These are phyloP conservation scores for Diorhabda elongata DNA, from an alignment of 1,140 invertebrate genomes.

Conservation along the genomic window DNA sequence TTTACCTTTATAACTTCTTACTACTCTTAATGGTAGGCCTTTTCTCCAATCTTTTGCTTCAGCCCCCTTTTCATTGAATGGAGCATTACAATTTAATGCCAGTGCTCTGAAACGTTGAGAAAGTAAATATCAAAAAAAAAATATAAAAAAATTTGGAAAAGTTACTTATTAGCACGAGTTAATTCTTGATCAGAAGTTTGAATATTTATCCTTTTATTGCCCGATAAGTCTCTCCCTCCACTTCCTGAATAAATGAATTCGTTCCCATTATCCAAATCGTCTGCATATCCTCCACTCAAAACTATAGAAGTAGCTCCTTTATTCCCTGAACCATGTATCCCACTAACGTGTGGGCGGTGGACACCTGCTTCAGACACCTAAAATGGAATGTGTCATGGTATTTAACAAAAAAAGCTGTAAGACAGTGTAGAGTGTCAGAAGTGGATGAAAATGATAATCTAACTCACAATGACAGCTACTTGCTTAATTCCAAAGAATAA, in stretches of 20 bases:
- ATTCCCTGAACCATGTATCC: conserved; percentile 76
- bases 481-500: no score
- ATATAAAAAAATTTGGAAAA: background rate
- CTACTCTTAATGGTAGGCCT: conserved; percentile 76
- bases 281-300: conserved; percentile 82
- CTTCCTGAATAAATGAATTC: conserved; percentile 82
- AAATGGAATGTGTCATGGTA: background rate
- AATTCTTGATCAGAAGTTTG: conserved; percentile 80
- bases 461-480: no score
- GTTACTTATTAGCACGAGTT: conserved; percentile 71
- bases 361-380: conserved; percentile 74
- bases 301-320: conserved; percentile 82
- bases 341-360: conserved; percentile 72
- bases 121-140: no score
- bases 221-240: conserved; percentile 75
- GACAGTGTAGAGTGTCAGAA: no score
- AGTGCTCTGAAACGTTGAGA: conserved; percentile 58
- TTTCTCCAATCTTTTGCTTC: conserved; percentile 68
- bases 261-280: conserved; percentile 79
- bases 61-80: conserved; percentile 60
- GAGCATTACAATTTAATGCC: conserved; percentile 72
- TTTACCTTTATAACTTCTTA: conserved; percentile 69
- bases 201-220: conserved; percentile 76
- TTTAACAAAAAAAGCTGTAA: no score
- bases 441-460: no score